Evolutionary conservation across 2,797 vertebrate species (phyloP).

Genomic region (Schizothorax lantsangensis): DNA sequence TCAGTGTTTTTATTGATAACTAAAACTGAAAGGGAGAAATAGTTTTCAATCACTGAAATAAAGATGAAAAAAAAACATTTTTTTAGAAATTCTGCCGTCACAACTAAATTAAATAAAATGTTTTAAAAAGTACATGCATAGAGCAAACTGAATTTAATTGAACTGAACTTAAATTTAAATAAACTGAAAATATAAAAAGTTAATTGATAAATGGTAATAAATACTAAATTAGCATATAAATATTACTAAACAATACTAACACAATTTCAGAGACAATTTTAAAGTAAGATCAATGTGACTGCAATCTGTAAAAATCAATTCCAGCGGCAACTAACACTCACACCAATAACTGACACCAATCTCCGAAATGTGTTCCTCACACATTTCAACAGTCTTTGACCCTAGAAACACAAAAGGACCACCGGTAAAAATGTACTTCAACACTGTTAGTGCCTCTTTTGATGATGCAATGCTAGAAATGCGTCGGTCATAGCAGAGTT

Average conservation of each 20-base stretch:
- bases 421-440: background rate
- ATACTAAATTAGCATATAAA: background rate
- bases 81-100: background rate
- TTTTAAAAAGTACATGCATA: background rate
- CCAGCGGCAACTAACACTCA: conserved; percentile 66
- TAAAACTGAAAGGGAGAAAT: background rate
- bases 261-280: conserved; percentile 46
- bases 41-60: background rate
- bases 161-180: background rate
- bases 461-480: conserved; percentile 10
- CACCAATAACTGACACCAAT: background rate
- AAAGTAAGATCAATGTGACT: conserved; percentile 67
- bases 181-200: background rate
- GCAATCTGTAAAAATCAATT: conserved; percentile 70
- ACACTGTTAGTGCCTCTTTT: background rate
- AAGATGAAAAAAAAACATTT: no score
- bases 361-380: background rate
- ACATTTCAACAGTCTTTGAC: conserved; percentile 3
- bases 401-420: background rate
- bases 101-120: background rate
- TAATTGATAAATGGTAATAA: background rate
- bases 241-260: background rate
- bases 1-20: background rate
- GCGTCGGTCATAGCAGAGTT: background rate
- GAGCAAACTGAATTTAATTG: background rate